These are phyloP conservation scores for Myiozetetes cayanensis DNA, from an alignment of 2,113 vertebrate species.

Conservation along the genomic window DNA sequence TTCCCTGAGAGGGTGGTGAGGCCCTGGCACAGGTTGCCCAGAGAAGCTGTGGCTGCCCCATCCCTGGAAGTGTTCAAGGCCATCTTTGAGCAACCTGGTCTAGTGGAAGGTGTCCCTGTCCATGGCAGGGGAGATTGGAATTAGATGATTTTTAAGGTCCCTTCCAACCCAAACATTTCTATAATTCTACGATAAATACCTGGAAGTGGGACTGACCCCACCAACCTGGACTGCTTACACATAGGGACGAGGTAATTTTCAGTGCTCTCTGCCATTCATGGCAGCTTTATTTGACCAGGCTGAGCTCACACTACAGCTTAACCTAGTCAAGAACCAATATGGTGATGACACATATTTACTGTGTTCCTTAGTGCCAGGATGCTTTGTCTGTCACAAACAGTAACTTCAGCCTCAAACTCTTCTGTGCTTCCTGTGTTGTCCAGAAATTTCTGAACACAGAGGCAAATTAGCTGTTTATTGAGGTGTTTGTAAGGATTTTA, in stretches of 20 bases:
- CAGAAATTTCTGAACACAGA: neutral
- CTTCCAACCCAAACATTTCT: neutral
- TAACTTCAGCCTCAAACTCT: neutral
- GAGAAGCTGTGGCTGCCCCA: neutral
- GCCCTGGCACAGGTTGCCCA: neutral
- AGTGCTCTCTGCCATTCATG: neutral
- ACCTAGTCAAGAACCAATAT: neutral
- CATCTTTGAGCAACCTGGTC: neutral
- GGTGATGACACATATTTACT: neutral
- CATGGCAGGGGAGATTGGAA: neutral
- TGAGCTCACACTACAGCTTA: neutral
- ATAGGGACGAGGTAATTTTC: neutral
- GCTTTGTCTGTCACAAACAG: neutral
- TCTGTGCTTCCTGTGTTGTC: neutral
- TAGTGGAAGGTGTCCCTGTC: neutral
- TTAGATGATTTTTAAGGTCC: accelerated
- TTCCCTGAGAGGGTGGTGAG: neutral
- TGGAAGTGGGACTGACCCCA: neutral
- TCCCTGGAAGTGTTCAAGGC: neutral
- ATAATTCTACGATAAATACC: neutral
- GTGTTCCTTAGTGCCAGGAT: neutral
- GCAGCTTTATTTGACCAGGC: neutral
- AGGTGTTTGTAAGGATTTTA: neutral
- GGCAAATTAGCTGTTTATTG: neutral
- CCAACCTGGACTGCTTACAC: neutral